Conservation (phyloP, 2,113 vertebrate genomes). For the Bagarius yarrelli region DNA sequence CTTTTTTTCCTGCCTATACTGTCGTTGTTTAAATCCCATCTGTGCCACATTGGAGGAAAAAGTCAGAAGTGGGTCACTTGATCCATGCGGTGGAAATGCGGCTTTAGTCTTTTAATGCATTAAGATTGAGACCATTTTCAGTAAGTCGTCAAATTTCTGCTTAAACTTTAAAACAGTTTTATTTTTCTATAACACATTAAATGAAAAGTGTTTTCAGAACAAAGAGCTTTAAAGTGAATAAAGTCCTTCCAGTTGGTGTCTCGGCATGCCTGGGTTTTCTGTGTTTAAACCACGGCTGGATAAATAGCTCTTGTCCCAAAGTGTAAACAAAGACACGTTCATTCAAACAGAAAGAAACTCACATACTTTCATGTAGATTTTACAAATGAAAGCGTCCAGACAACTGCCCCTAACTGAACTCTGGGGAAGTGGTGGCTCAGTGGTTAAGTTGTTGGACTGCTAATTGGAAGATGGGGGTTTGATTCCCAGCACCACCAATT, state of each 20-base stretch:
- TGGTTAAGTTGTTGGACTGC: too few species aligned
- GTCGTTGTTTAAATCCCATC: too few species aligned
- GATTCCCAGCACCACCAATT: too few species aligned
- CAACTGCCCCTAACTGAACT: neutral
- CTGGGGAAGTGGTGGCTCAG: too few species aligned
- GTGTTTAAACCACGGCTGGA: slow-evolving; percentile 13
- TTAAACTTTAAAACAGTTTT: neutral
- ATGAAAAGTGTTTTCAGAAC: neutral
- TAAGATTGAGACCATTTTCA: neutral
- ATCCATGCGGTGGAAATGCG: too few species aligned
- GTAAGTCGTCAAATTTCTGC: neutral
- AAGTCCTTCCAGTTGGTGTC: neutral
- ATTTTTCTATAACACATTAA: neutral
- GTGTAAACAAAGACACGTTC: slow-evolving; percentile 11
- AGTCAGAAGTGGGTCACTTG: too few species aligned
- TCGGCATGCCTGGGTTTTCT: neutral
- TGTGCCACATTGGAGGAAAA: too few species aligned
- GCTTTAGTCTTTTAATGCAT: neutral
- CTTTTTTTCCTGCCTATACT: too few species aligned
- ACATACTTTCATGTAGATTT: neutral
- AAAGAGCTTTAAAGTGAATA: neutral
- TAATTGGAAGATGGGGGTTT: too few species aligned
- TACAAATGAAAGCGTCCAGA: neutral
- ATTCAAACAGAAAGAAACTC: neutral
- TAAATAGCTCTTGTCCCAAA: slow-evolving; percentile 4